A percentile compares a stretch with the other conserved stretches of the same genome.
Evolutionary conservation across 2,888 invertebrate species (phyloP).

Genomic region (Gonocerus acuteangulatus): DNA sequence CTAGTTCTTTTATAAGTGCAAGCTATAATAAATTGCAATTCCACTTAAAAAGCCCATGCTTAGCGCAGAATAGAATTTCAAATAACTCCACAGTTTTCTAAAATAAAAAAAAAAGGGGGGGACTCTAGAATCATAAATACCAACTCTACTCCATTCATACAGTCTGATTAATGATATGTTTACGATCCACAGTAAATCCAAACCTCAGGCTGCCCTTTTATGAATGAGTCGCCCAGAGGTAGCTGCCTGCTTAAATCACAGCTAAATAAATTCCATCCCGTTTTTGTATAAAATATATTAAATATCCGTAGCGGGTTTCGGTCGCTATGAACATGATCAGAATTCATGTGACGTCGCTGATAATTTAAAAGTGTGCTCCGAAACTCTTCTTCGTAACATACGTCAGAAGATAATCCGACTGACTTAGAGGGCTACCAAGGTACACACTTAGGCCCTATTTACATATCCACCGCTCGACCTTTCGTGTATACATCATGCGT

Average conservation of each 20-base stretch:
- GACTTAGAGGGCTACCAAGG: slow-evolving; percentile 1
- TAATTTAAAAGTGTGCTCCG: background rate
- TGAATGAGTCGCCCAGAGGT: background rate
- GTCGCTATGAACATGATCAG: background rate
- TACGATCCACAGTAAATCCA: slow-evolving; percentile 19
- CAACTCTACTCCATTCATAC: background rate
- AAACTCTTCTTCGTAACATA: background rate
- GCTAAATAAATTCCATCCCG: background rate
- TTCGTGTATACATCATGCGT: slow-evolving; percentile 25
- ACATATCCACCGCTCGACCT: slow-evolving; percentile 39
- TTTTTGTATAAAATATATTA: slow-evolving; percentile 1
- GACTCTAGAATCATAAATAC: no score
- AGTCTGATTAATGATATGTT: slow-evolving; percentile 21
- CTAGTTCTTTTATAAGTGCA: no score
- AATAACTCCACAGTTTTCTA: no score
- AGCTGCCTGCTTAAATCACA: background rate
- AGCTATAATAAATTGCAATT: no score
- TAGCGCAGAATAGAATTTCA: no score
- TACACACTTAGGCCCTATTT: slow-evolving; percentile 39
- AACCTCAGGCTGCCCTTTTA: background rate
- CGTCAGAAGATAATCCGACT: background rate
- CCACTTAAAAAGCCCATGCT: no score
- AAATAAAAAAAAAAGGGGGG: no score
- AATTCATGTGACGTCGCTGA: background rate
- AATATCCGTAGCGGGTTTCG: background rate